phyloP scores from a whole-genome alignment of 1,140 invertebrate species.

The Drosophila baimaii region DNA sequence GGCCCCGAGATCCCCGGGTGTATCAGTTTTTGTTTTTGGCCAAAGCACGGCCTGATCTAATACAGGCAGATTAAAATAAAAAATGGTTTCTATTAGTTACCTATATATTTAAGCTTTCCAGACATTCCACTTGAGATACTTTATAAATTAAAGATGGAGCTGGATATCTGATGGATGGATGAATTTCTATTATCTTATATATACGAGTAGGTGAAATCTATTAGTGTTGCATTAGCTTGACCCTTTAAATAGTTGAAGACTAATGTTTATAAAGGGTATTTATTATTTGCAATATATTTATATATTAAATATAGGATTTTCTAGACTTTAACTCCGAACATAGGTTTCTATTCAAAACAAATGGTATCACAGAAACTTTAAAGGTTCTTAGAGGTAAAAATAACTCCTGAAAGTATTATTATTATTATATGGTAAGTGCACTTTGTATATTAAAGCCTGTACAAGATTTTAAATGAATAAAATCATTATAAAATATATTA shows the following conservation, averaged over 20 bases:
- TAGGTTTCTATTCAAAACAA: no score
- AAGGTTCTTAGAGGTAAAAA: no score
- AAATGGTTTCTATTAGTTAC: conserved; percentile 48
- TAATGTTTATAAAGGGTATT: no score
- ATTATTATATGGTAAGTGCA: no score
- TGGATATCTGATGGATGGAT: neutral
- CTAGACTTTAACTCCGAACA: no score
- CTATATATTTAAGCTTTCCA: conserved; percentile 14
- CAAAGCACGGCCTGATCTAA: conserved; percentile 31
- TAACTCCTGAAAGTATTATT: no score
- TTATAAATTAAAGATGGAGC: neutral
- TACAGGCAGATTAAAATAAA: conserved; percentile 23
- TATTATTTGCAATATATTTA: no score
- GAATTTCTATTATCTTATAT: neutral
- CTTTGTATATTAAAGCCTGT: no score
- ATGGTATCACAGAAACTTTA: no score
- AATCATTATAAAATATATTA: no score
- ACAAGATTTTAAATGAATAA: no score
- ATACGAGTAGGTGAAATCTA: neutral
- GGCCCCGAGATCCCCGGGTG: conserved; percentile 5
- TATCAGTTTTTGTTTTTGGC: conserved; percentile 46
- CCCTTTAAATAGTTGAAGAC: neutral
- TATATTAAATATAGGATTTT: no score
- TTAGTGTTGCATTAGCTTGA: neutral
- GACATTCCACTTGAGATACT: neutral